Base-by-base conservation (phyloP, 2,797 vertebrate genomes). In the Neomorphus geoffroyi region DNA sequence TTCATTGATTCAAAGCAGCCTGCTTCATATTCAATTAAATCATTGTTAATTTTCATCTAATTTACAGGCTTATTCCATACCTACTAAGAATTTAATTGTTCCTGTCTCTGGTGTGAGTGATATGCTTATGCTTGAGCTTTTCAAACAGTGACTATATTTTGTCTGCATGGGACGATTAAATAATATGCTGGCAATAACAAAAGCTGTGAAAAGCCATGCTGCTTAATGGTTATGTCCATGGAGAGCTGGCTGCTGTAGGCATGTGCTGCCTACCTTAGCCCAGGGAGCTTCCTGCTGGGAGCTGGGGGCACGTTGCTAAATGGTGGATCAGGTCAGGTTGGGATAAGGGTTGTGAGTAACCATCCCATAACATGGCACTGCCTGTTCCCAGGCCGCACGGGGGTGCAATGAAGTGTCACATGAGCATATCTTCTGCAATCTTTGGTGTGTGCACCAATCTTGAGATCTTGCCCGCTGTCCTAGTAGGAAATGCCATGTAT, bases 361-460 rank as follows among this genome's bases (percentile, higher is more conserved):
- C 4, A 23, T 71, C 23, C 39, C 33, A 48, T 51, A 73, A 24
- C 5, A 6, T 6, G 60, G 16, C 35, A n/a, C 14, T 86, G 22
- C 10, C 14, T 15, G 2, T 75, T 90, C 18, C 22, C 12, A 9
- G 35, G 43, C n/a, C 54, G 92, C 2, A 0, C 9, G 9, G 10
- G 11, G 4, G 3, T 46, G 17, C 53, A 75, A 1, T 66, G 37
- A 41, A 61, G 28, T 35, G 32, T 72, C 46, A 46, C 9, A 6
- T 22, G 23, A 9, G 6, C 15, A 15, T 58, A 11, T 78, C 26
- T 56, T 77, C 41, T 65, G 26, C 39, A 70, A 6, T 70, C 41
- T 80, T 58, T 65, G 51, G 37, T 11, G 33, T 0, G 0, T 53
- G 45, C 8, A 26, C 35, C 10, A 8, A 17, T 15, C 9, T 11